phyloP scores from a whole-genome alignment of 2,113 vertebrate species.

The Sus scrofa region DNA sequence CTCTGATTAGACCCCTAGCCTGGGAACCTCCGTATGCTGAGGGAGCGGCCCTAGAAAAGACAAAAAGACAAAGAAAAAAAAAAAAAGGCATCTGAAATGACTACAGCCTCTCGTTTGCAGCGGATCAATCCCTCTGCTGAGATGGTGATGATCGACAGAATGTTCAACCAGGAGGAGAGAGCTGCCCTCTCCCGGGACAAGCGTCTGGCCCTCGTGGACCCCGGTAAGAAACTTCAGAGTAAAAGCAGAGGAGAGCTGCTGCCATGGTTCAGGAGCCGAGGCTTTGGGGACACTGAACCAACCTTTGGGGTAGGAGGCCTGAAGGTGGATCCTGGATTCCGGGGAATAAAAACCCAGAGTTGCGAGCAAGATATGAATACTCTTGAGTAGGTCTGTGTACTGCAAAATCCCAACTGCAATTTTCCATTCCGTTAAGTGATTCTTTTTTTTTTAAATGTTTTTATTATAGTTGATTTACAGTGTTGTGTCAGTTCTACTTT shows the following conservation, averaged over 20 bases:
- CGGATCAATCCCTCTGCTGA: conserved; percentile 97
- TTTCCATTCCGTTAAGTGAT: background rate
- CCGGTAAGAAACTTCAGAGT: conserved; percentile 89
- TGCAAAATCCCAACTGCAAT: conserved; percentile 1
- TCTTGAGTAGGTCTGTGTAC: background rate
- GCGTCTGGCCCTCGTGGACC: conserved; percentile 95
- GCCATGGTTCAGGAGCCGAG: rapidly evolving
- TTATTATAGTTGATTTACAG: no score
- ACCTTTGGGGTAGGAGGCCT: background rate
- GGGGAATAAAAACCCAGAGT: background rate
- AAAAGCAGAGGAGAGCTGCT: background rate
- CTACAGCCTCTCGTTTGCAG: conserved; percentile 79
- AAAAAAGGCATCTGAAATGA: conserved; percentile 46
- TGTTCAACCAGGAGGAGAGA: conserved; percentile 99
- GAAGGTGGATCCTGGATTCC: background rate
- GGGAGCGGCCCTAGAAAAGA: no score
- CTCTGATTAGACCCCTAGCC: no score
- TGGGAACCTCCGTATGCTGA: no score
- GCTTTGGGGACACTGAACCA: background rate
- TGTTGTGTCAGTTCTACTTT: no score
- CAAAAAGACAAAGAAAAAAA: no score
- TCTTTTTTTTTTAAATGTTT: background rate
- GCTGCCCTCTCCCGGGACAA: conserved; percentile 96
- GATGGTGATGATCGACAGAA: conserved; percentile 99
- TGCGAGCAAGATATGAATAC: background rate